A percentile compares a stretch with the other conserved stretches of the same genome.
Conservation (phyloP, 2,113 vertebrate species). For the Hydropotes inermis region DNA sequence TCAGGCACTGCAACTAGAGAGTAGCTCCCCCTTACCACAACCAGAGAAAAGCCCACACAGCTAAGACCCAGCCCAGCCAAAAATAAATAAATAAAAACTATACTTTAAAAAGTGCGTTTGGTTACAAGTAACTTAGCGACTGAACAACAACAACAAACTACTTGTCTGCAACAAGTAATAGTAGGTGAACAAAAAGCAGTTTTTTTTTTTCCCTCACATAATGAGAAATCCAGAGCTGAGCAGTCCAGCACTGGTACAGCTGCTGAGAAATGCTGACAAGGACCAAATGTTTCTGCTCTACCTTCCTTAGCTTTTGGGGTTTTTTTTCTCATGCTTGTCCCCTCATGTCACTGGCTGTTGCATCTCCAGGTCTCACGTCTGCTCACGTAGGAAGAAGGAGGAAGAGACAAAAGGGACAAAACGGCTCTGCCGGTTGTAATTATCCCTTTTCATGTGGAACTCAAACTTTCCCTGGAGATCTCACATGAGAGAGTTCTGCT, state of each 20-base stretch:
- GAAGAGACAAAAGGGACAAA: neutral
- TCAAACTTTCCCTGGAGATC: neutral
- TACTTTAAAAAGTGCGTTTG: neutral
- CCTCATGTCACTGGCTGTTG: neutral
- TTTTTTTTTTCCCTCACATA: neutral
- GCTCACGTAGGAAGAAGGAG: neutral
- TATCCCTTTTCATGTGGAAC: neutral
- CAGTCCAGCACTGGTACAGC: neutral
- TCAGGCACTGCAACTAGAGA: neutral
- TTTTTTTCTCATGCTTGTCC: neutral
- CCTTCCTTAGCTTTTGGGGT: neutral
- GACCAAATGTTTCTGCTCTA: neutral
- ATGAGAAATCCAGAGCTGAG: neutral
- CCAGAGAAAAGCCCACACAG: neutral
- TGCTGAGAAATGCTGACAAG: neutral
- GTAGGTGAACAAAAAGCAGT: neutral
- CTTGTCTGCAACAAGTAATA: neutral
- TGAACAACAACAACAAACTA: neutral
- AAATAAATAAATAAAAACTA: neutral
- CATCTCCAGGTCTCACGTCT: neutral
- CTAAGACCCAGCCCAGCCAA: neutral
- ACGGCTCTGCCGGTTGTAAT: neutral
- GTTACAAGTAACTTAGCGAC: neutral
- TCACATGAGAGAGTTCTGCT: neutral
- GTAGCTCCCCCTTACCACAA: neutral